phyloP scores from a whole-genome alignment of 2,113 vertebrate genomes.

The Nycticorax nycticorax region DNA sequence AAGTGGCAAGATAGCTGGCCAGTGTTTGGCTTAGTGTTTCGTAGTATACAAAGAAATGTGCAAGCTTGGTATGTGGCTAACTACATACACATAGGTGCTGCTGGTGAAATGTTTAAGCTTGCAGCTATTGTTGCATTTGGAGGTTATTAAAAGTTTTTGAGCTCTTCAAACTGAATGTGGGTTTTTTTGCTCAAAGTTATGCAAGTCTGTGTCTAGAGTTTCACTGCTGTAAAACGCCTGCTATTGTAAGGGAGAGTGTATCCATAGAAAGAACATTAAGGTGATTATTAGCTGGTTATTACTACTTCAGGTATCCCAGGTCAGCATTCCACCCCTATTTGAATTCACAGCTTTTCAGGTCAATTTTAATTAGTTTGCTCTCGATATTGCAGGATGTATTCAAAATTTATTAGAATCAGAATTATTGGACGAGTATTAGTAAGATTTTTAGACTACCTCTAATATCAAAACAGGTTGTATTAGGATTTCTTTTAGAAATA shows the following conservation, averaged over 20 bases:
- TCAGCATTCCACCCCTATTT: background rate
- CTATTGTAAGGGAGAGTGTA: background rate
- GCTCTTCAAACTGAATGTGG: background rate
- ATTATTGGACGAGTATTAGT: background rate
- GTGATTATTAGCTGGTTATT: background rate
- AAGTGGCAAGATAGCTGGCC: background rate
- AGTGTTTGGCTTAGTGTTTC: background rate
- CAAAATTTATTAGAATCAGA: background rate
- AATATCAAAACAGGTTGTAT: background rate
- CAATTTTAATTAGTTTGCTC: background rate
- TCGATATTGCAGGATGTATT: background rate
- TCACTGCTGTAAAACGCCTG: background rate
- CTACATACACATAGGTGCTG: background rate
- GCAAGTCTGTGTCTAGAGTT: background rate
- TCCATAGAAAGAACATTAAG: background rate
- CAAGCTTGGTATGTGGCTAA: background rate
- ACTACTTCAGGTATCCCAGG: background rate
- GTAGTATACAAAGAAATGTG: background rate
- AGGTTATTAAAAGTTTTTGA: background rate
- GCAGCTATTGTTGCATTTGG: background rate
- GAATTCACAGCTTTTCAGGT: background rate
- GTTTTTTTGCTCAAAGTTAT: background rate
- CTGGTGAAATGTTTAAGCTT: background rate
- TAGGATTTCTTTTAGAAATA: background rate
- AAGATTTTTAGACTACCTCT: background rate